Percentiles rank a stretch among this genome's conserved stretches.
Evolutionary conservation across 2,113 vertebrate genomes (phyloP).

Genomic region (Sialia sialis): DNA sequence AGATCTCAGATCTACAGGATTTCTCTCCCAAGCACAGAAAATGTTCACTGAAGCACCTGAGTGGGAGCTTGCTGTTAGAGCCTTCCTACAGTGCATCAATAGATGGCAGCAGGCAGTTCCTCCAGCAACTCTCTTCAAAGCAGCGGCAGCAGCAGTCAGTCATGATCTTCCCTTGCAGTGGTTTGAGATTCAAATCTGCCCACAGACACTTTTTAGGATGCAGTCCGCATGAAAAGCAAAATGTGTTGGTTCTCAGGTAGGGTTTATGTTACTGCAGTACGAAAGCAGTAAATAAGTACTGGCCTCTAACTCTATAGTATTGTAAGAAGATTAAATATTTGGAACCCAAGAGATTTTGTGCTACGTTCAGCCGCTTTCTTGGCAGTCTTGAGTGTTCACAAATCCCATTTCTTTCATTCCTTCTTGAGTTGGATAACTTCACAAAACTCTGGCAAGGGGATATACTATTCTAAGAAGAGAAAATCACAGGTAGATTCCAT

Average conservation of each 20-base stretch:
- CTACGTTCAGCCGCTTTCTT: background rate
- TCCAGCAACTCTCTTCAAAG: background rate
- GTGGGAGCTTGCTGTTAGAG: background rate
- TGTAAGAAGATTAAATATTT: slow-evolving; percentile 28
- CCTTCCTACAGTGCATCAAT: background rate
- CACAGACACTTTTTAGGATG: background rate
- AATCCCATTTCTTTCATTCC: slow-evolving; percentile 4
- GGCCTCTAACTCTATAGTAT: background rate
- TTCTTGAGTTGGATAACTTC: background rate
- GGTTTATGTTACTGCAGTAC: background rate
- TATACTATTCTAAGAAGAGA: background rate
- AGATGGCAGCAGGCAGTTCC: slow-evolving; percentile 53
- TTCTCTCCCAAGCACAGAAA: background rate
- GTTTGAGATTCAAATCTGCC: background rate
- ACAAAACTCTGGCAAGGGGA: background rate
- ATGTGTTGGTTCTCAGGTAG: background rate
- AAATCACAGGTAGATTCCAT: background rate
- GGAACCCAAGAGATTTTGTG: background rate
- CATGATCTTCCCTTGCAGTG: background rate
- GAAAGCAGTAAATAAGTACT: background rate
- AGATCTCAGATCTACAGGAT: background rate
- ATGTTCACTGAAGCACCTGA: background rate
- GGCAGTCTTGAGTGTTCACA: background rate
- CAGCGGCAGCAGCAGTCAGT: background rate
- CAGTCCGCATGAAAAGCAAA: background rate